Evolutionary conservation across 2,888 invertebrate genomes (phyloP).

Genomic region (Nephrotoma appendiculata): DNA sequence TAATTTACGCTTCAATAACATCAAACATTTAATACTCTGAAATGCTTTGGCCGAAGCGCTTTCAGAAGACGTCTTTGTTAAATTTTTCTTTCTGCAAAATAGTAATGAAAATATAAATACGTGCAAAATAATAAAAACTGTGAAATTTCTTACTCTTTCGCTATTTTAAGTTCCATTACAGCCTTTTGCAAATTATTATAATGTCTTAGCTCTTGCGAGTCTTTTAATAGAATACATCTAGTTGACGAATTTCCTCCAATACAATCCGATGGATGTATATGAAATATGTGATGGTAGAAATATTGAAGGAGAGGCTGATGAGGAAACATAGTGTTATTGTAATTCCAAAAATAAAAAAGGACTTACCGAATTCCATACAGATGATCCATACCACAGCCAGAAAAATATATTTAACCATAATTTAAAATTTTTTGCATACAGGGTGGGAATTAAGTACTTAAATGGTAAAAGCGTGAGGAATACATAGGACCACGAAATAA

Average conservation of each 20-base stretch:
- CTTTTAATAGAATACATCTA: slow-evolving; percentile 30
- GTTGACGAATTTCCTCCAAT: slow-evolving; percentile 30
- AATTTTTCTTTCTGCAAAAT: slow-evolving; percentile 5
- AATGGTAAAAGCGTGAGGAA: slow-evolving; percentile 30
- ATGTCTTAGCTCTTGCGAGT: slow-evolving; percentile 28
- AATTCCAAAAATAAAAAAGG: not conserved
- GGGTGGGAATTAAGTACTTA: slow-evolving; percentile 30
- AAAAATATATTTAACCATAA: slow-evolving; percentile 25
- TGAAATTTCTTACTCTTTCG: slow-evolving; percentile 16
- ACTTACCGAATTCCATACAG: slow-evolving; percentile 29
- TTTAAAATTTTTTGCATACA: slow-evolving; percentile 31
- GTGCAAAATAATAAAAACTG: not conserved
- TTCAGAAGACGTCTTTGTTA: slow-evolving; percentile 16
- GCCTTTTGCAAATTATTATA: slow-evolving; percentile 28
- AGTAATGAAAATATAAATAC: not conserved
- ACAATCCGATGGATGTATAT: slow-evolving; percentile 23
- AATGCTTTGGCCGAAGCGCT: slow-evolving; percentile 28
- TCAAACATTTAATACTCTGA: slow-evolving; percentile 32
- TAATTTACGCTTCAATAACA: slow-evolving; percentile 31
- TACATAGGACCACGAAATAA: slow-evolving; percentile 29
- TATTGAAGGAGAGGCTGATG: slow-evolving; percentile 26
- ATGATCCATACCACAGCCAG: slow-evolving; percentile 31
- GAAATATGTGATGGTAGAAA: slow-evolving; percentile 32
- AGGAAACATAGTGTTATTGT: not conserved
- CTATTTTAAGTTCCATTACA: slow-evolving; percentile 28